Evolutionary conservation across 2,888 invertebrate genomes (phyloP).

Genomic region (Eugnorisma glareosa): DNA sequence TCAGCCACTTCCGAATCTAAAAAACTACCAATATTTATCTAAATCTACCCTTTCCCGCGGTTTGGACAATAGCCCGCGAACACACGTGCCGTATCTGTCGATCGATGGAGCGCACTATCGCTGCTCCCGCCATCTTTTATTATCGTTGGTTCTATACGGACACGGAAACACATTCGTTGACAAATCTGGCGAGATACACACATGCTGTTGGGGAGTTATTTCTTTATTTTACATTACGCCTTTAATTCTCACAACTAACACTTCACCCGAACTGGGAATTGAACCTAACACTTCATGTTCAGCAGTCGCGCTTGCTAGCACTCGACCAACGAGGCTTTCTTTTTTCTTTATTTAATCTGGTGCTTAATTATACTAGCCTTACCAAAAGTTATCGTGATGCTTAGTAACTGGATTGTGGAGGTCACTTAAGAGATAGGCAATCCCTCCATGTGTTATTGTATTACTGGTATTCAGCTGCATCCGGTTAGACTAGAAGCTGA

Average conservation of each 20-base stretch:
- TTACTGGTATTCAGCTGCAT: neutral
- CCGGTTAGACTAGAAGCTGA: neutral
- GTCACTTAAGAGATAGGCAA: neutral
- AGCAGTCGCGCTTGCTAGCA: neutral
- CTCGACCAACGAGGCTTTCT: neutral
- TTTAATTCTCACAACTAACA: neutral
- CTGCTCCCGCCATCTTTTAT: conserved; percentile 57
- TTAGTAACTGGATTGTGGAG: neutral
- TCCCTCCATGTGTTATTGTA: neutral
- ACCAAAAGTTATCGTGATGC: neutral
- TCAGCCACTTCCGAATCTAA: neutral
- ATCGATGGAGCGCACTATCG: conserved; percentile 63
- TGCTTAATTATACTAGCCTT: neutral
- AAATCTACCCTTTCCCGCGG: conserved; percentile 59
- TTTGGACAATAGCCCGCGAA: conserved; percentile 45
- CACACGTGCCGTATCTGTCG: conserved; percentile 67
- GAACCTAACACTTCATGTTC: neutral
- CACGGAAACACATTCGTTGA: conserved; percentile 27
- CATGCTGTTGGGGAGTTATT: neutral
- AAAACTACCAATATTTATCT: conserved; percentile 52
- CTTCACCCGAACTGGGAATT: neutral
- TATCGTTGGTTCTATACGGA: conserved; percentile 23
- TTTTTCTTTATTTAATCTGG: neutral
- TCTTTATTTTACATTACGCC: neutral
- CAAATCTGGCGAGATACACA: conserved; percentile 10